Evolutionary conservation across 1,140 invertebrate species (phyloP).

Genomic region (Panagrolaimus sp.): DNA sequence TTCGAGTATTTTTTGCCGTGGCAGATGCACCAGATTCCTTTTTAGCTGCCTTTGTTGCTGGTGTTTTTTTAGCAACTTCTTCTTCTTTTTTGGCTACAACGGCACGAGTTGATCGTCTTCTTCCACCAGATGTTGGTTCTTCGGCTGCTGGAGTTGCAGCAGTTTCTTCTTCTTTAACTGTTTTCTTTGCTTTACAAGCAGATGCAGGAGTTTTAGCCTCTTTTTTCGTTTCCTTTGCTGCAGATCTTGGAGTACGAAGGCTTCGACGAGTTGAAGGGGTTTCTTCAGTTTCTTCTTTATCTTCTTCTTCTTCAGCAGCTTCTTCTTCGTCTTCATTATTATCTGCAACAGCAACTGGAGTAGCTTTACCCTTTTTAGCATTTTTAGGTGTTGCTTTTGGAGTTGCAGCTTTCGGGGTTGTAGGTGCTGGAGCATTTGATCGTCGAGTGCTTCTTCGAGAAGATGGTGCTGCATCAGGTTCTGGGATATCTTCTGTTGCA

Average conservation of each 20-base stretch:
- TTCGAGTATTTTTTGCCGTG: not conserved
- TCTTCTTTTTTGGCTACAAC: not conserved
- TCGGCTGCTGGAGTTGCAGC: too few species aligned
- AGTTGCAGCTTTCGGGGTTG: not conserved
- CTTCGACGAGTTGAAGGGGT: not conserved
- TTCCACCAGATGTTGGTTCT: too few species aligned
- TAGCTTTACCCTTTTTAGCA: too few species aligned
- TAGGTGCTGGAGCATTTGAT: not conserved
- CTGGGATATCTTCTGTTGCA: not conserved
- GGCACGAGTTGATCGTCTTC: too few species aligned
- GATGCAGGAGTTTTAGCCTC: slow-evolving; percentile 2
- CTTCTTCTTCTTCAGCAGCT: not conserved
- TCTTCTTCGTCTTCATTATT: not conserved
- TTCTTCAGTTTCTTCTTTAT: not conserved
- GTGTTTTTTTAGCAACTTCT: not conserved
- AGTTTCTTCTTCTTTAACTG: slow-evolving; percentile 7
- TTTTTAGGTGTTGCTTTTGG: not conserved
- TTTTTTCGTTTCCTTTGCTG: not conserved
- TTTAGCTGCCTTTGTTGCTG: not conserved
- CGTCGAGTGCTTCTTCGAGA: not conserved
- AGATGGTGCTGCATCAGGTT: not conserved
- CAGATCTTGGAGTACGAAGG: not conserved
- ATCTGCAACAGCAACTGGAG: not conserved
- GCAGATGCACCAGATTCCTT: slow-evolving; percentile 10
- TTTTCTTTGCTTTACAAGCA: not conserved